Evolutionary conservation across 2,797 vertebrate species (phyloP).

Genomic region (Crocidura indochinensis): DNA sequence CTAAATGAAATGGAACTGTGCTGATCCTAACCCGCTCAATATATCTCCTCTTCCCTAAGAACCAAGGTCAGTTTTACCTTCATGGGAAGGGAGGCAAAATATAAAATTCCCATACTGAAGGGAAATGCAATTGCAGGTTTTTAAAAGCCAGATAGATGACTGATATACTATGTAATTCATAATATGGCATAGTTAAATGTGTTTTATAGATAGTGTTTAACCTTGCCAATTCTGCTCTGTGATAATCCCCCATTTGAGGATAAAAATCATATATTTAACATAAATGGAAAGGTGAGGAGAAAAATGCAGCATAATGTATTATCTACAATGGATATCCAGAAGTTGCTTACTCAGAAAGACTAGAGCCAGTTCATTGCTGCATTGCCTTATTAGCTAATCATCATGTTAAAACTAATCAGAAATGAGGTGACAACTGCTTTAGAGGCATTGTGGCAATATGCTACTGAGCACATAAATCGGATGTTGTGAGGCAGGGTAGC

Average conservation of each 20-base stretch:
- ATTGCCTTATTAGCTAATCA: conserved; percentile 74
- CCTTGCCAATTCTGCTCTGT: conserved; percentile 90
- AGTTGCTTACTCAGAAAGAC: conserved; percentile 84
- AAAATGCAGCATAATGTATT: conserved; percentile 67
- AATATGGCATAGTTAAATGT: conserved; percentile 88
- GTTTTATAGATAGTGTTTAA: conserved; percentile 92
- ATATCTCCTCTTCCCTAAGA: conserved; percentile 88
- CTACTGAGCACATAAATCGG: conserved; percentile 63
- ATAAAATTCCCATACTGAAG: conserved; percentile 88
- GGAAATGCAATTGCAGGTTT: conserved; percentile 86
- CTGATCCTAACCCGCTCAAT: conserved; percentile 89
- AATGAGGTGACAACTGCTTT: conserved; percentile 76
- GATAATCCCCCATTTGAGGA: conserved; percentile 90
- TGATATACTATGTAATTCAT: conserved; percentile 91
- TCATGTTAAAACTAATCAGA: conserved; percentile 84
- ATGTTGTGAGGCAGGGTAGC: rapidly evolving
- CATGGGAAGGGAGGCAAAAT: conserved; percentile 86
- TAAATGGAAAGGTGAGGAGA: conserved; percentile 81
- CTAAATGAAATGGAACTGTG: conserved; percentile 91
- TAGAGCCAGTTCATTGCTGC: conserved; percentile 82
- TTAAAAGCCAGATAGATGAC: conserved; percentile 89
- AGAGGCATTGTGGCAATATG: conserved; percentile 61
- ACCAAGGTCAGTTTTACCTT: conserved; percentile 92
- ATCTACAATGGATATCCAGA: conserved; percentile 79
- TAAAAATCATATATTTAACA: conserved; percentile 89